Evolutionary conservation across 2,888 invertebrate species (phyloP), one percentile per base, ranked within the genome.

Genomic region (Leptinotarsa haldemani): DNA sequence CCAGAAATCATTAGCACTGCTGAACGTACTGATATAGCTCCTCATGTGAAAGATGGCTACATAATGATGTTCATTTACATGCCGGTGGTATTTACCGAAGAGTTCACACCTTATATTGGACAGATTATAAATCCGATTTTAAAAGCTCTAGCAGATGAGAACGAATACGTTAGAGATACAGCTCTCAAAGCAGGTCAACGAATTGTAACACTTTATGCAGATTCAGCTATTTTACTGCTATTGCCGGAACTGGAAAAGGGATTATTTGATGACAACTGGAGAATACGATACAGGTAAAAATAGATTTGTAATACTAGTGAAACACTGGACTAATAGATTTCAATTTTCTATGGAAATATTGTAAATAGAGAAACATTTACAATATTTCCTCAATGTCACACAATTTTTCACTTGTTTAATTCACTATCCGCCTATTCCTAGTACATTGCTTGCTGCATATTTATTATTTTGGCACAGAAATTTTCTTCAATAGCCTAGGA

Each of bases 61-160:
- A 98, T 99, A 77, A 98, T 99, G 97, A 97, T 99, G 97, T 99
- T 98, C 88, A 99, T 99, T 84, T 99, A 99, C 89, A 95, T 99
- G 94, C 99, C 99, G 3, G 94, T 94, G 75, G 97, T 98, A 15
- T 99, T 99, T 89, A 97, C 96, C 7, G 93, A 94, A 78, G 96
- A 97, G 85, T 99, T 99, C 88, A 94, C 95, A 1, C 96, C 95
- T 0, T 99, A 98, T 88, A 88, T 88, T 61, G 87, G 98, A 0
- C 96, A 96, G 86, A 98, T 99, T 82, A 97, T 99, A 83, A 98
- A 96, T 87, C 97, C 98, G 1, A 98, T 99, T 80, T 90, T 99
- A 48, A 96, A 97, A 90, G 99, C 98, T 0, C 89, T 99, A 70
- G 98, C 99, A 4, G 99, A 99, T 89, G 99, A 99, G 89, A 98